Base-by-base conservation (phyloP, 2,888 invertebrate species). In the Ormyrus thymus region DNA sequence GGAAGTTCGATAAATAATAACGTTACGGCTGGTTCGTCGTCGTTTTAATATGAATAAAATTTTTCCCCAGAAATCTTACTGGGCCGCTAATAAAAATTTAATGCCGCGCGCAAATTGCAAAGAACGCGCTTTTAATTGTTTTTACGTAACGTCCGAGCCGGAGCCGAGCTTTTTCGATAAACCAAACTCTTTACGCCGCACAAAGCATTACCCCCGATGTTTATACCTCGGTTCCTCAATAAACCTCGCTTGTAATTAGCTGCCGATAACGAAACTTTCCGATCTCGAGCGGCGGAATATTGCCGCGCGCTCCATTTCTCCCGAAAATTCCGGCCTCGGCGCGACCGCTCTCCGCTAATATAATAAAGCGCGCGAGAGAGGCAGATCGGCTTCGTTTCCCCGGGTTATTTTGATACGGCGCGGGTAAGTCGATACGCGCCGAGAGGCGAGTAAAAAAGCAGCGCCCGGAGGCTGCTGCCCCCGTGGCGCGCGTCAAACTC, bases 361-460 rank as follows among this genome's bases (percentile, higher is more conserved):
- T 59, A 59, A 9, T 7, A 29, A 29, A 29, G 29, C 29, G 29
- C 29, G 29, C 29, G 29, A 29, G 29, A 29, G 29, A 29, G 29
- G 29, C 29, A 3, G 29, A 29, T 29, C 29, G 29, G 29, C 29
- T 29, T 46, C 15, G 15, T 15, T 69, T 58, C 3, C 15, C 9
- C 10, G 13, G 8, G 48, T 59, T 70, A 70, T 59, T 58, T 58
- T 59, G 56, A 70, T 59, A 8, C 13, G 29, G 48, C 10, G n/a
- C 15, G 29, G 48, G 62, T 62, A 29, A 29, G 29, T 29, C 29
- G 29, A 29, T 29, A 29, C 29, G 29, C 29, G n/a, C 46, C 48
- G 62, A 62, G 46, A 62, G 13, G 46, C 11, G 46, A 46, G 29
- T 4, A 0, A 43, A 55, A 45, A 43, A 68, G 48, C 6, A 65